phyloP scores from a whole-genome alignment of 2,113 vertebrate species.

The Loxodonta africana region DNA sequence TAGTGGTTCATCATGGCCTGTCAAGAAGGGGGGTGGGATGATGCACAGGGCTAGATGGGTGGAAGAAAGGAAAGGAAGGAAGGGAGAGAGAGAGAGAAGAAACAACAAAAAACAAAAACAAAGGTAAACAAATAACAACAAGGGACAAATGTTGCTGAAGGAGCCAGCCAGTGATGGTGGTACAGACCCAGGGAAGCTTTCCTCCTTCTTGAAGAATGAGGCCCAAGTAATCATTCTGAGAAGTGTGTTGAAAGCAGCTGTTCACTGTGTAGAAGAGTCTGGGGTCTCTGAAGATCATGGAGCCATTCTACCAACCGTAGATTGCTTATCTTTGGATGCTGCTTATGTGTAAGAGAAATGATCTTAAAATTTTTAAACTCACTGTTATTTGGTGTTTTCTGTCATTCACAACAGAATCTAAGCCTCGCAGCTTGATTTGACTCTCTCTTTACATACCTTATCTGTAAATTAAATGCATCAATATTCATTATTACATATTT shows the following conservation, averaged over 20 bases:
- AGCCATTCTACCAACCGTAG: no score
- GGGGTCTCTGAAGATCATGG: not conserved
- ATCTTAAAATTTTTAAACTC: not conserved
- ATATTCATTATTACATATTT: not conserved
- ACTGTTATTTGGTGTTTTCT: not conserved
- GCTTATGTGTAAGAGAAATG: not conserved
- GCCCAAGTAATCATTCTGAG: not conserved
- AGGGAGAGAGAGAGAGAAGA: no score
- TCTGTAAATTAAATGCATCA: conserved; percentile 4
- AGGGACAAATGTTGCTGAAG: no score
- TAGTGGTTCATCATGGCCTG: no score
- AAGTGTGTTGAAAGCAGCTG: not conserved
- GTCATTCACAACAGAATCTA: not conserved
- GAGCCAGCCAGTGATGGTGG: no score
- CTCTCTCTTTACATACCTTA: not conserved
- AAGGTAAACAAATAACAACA: no score
- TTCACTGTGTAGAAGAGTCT: not conserved
- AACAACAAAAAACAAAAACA: no score
- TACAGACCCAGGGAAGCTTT: no score
- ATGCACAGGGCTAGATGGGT: no score
- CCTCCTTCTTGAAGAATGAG: not conserved
- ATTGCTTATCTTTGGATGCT: not conserved
- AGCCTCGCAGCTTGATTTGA: not conserved
- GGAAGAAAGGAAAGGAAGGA: no score
- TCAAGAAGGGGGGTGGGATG: no score